Percentiles rank a stretch among this genome's conserved stretches.
Conservation (phyloP, 1,140 invertebrate species). For the Drosophila gunungcola region DNA sequence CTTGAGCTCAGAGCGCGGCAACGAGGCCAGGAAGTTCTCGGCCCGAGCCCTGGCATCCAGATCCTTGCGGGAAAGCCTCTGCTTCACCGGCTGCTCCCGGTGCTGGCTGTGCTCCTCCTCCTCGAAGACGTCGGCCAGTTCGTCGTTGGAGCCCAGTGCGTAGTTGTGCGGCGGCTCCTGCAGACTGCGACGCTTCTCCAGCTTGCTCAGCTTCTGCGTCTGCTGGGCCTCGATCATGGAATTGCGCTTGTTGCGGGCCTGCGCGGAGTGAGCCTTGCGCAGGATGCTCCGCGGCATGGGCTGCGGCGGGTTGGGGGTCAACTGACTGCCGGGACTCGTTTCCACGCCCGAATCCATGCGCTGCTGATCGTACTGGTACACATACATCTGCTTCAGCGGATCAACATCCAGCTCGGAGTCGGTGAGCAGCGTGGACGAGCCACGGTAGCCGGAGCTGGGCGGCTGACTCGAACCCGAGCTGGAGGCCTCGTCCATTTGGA, state of each 20-base stretch:
- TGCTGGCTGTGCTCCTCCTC: constrained; percentile 85
- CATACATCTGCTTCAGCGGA: constrained; percentile 87
- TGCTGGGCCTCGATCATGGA: constrained; percentile 92
- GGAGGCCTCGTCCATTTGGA: constrained; percentile 84
- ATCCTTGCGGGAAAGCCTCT: constrained; percentile 85
- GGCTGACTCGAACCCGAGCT: constrained; percentile 91
- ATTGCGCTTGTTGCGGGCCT: constrained; percentile 88
- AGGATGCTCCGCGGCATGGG: constrained; percentile 84
- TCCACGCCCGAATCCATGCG: constrained; percentile 77
- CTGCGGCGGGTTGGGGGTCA: constrained; percentile 85
- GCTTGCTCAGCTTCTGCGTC: constrained; percentile 85
- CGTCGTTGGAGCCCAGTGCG: constrained; percentile 86
- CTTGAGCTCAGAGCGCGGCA: constrained; percentile 83
- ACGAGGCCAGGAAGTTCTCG: constrained; percentile 75
- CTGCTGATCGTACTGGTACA: constrained; percentile 92
- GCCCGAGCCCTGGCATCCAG: constrained; percentile 77
- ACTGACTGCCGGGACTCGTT: constrained; percentile 59
- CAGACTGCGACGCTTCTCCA: constrained; percentile 89
- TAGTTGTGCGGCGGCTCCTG: constrained; percentile 90
- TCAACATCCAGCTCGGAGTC: constrained; percentile 89
- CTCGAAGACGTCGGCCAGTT: constrained; percentile 87
- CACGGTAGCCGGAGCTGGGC: constrained; percentile 93
- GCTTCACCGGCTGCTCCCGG: constrained; percentile 84
- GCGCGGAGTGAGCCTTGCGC: constrained; percentile 75
- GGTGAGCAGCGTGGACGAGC: constrained; percentile 92